phyloP scores from a whole-genome alignment of 2,113 vertebrate species.

The Orycteropus afer region DNA sequence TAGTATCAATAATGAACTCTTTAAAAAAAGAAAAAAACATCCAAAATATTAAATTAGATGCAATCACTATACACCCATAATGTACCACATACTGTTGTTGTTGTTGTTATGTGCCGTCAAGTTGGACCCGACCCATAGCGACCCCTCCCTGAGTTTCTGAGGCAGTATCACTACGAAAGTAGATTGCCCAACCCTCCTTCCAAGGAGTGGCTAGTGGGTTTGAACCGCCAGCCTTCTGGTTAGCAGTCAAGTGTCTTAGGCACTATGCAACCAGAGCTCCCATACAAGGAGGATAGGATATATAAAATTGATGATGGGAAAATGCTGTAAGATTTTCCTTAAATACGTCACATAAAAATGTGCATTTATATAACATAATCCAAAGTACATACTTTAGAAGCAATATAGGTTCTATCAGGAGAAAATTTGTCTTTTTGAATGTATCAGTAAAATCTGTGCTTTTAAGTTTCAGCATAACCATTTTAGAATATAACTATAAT shows the following conservation, averaged over 20 bases:
- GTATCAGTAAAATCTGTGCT: constrained; percentile 45
- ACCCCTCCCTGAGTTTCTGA: too few species aligned
- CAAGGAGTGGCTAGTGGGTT: too few species aligned
- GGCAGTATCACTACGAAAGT: too few species aligned
- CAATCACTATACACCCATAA: constrained; percentile 15
- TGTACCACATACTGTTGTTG: too few species aligned
- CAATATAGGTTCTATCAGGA: constrained; percentile 30
- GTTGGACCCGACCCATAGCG: too few species aligned
- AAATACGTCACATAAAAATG: constrained; percentile 20
- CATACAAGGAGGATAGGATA: not conserved
- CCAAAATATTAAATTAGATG: not conserved
- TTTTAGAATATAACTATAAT: constrained; percentile 51
- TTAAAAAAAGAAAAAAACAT: constrained; percentile 3
- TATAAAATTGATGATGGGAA: constrained; percentile 38
- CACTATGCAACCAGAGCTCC: too few species aligned
- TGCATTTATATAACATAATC: constrained; percentile 4
- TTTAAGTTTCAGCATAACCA: constrained; percentile 15
- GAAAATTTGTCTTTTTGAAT: constrained; percentile 15
- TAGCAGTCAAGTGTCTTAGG: too few species aligned
- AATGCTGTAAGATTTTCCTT: constrained; percentile 37
- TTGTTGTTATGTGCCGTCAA: too few species aligned
- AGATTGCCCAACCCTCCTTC: too few species aligned
- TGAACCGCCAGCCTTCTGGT: too few species aligned
- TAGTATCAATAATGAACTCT: constrained; percentile 9
- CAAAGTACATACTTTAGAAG: constrained; percentile 36